phyloP scores from a whole-genome alignment of 1,140 invertebrate genomes.

The Camponotus vicinus region DNA sequence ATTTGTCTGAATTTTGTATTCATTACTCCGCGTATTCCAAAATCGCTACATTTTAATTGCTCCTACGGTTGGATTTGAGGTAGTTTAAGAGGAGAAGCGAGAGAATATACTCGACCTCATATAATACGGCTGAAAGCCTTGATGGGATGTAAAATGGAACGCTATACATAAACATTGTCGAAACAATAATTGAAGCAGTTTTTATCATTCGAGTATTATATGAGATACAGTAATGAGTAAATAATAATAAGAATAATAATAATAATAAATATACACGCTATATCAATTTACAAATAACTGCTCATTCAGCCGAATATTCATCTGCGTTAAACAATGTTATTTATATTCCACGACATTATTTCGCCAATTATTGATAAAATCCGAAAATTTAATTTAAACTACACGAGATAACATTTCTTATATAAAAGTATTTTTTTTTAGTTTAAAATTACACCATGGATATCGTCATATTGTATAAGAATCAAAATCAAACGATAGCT shows the following conservation, averaged over 20 bases:
- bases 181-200: conserved; percentile 22
- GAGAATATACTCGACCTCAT: not conserved
- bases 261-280: conserved; percentile 5
- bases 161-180: too few species aligned
- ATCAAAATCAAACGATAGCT: not conserved
- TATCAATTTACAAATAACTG: conserved; percentile 28
- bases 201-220: conserved; percentile 6
- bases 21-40: conserved; percentile 5
- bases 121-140: not conserved
- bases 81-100: conserved; percentile 8
- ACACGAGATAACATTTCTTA: not conserved
- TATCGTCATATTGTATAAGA: not conserved
- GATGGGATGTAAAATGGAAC: conserved; percentile 12
- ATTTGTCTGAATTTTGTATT: conserved; percentile 32
- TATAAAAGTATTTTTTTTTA: not conserved
- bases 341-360: not conserved
- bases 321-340: not conserved
- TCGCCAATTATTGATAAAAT: not conserved
- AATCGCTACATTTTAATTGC: conserved; percentile 50
- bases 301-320: conserved; percentile 5
- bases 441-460: not conserved
- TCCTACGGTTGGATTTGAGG: conserved; percentile 49
- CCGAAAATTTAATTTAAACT: not conserved
- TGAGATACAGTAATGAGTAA: not conserved
- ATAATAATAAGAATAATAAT: conserved; percentile 14